Conservation (phyloP, 2,888 invertebrate species). For the Sceliomorpha sp. region DNA sequence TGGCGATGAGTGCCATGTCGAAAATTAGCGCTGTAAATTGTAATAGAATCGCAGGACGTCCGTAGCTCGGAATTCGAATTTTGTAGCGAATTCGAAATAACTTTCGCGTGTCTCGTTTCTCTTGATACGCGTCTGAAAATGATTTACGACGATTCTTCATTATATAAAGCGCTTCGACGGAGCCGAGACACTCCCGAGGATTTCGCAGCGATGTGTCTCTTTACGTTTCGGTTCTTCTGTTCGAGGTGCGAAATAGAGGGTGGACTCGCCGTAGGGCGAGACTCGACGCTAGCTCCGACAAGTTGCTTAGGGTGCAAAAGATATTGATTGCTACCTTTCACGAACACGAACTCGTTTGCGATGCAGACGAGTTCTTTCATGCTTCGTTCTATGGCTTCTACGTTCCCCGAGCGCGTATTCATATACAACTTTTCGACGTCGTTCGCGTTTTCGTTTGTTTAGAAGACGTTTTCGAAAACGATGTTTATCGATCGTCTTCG, state of each 20-base stretch:
- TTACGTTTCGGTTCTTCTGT: slow-evolving; percentile 1
- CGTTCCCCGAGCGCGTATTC: not conserved
- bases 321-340: slow-evolving; percentile 70
- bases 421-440: not conserved
- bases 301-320: slow-evolving; percentile 62
- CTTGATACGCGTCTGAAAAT: not conserved
- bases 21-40: too few relatives aligned
- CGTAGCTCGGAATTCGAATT: not conserved
- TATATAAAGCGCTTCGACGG: too few relatives aligned
- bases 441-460: too few relatives aligned
- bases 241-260: slow-evolving; percentile 9
- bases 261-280: slow-evolving; percentile 8
- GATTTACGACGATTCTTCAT: too few relatives aligned
- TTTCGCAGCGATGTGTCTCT: slow-evolving; percentile 2
- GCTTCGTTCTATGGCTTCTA: slow-evolving; percentile 29
- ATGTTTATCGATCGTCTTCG: too few relatives aligned
- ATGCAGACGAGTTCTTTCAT: slow-evolving; percentile 13
- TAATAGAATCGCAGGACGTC: too few relatives aligned
- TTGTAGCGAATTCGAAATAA: not conserved
- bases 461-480: too few relatives aligned
- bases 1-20: too few relatives aligned
- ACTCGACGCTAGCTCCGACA: slow-evolving; percentile 34
- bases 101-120: too few relatives aligned
- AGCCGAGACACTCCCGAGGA: too few relatives aligned
- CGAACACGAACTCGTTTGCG: slow-evolving; percentile 23